Evolutionary conservation across 2,888 invertebrate genomes (phyloP).

Genomic region (Bombylius discolor): DNA sequence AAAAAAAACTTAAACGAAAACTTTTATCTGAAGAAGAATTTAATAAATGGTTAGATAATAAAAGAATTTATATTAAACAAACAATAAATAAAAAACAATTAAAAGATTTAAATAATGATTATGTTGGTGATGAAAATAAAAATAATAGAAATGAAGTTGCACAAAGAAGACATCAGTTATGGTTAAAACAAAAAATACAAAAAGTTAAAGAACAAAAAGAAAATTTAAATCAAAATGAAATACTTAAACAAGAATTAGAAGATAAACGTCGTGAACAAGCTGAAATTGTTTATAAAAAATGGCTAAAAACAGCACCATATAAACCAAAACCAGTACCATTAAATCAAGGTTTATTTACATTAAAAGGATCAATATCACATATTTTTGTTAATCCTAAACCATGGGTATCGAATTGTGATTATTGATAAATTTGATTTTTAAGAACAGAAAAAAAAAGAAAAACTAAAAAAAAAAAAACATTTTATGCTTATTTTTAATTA

Average conservation of each 20-base stretch:
- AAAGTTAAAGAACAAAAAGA: constrained; percentile 20
- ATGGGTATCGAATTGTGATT: constrained; percentile 18
- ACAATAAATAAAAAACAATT: constrained; percentile 3
- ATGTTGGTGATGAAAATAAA: not conserved
- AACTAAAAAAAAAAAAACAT: no score
- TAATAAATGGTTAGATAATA: constrained; percentile 22
- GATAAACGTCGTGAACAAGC: constrained; percentile 17
- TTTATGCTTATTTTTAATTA: no score
- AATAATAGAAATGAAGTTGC: not conserved
- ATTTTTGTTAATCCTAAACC: constrained; percentile 29
- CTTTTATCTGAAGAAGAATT: constrained; percentile 22
- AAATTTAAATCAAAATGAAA: constrained; percentile 16
- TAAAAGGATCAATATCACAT: constrained; percentile 29
- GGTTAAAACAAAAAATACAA: constrained; percentile 21
- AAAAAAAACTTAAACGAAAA: constrained; percentile 20
- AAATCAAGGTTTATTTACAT: constrained; percentile 29
- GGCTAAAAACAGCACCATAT: constrained; percentile 25
- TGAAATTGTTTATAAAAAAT: constrained; percentile 24
- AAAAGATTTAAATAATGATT: not conserved
- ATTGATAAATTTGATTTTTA: not conserved
- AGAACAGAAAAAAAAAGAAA: no score
- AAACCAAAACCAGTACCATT: constrained; percentile 35
- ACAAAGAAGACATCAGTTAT: constrained; percentile 13
- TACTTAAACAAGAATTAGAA: constrained; percentile 11
- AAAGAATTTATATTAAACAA: not conserved